These are phyloP conservation scores for Campaea margaritaria DNA, from an alignment of 2,888 invertebrate species.

Conservation along the genomic window DNA sequence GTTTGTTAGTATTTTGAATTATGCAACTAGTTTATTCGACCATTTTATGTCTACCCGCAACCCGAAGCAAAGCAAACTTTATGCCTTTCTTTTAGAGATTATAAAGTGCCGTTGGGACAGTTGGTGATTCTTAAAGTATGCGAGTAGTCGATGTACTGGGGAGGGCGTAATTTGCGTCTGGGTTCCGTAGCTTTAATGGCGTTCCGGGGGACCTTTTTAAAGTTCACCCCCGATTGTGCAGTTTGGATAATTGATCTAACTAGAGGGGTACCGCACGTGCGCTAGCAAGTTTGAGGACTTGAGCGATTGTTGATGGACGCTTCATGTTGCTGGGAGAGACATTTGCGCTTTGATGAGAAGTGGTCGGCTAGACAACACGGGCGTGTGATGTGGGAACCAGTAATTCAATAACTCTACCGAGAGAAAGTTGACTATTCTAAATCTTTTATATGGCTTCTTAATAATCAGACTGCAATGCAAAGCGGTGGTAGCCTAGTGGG, in stretches of 20 bases:
- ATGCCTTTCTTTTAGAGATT: slow-evolving; percentile 46
- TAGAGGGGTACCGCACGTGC: slow-evolving; percentile 12
- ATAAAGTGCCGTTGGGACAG: slow-evolving; percentile 7
- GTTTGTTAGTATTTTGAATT: slow-evolving; percentile 63
- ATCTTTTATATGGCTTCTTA: too few relatives aligned
- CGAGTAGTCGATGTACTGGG: slow-evolving; percentile 54
- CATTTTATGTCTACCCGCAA: slow-evolving; percentile 45
- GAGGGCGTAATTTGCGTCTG: slow-evolving; percentile 59
- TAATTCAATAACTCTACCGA: too few relatives aligned
- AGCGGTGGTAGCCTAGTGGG: too few relatives aligned
- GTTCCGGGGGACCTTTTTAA: slow-evolving; percentile 41
- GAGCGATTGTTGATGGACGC: slow-evolving; percentile 1
- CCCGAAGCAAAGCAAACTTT: slow-evolving; percentile 52
- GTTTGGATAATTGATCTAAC: slow-evolving; percentile 32
- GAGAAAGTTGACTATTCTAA: too few relatives aligned
- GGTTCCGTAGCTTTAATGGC: slow-evolving; percentile 62
- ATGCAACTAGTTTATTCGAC: slow-evolving; percentile 74
- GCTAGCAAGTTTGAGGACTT: neutral
- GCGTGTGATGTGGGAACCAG: too few relatives aligned
- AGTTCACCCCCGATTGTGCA: slow-evolving; percentile 27
- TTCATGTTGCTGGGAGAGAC: neutral
- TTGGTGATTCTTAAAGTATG: slow-evolving; percentile 59
- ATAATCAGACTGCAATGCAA: too few relatives aligned
- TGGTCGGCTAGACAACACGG: neutral
- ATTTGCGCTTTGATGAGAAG: slow-evolving; percentile 1